Conservation (phyloP, 2,888 invertebrate species). For the Tipula lateralis region DNA sequence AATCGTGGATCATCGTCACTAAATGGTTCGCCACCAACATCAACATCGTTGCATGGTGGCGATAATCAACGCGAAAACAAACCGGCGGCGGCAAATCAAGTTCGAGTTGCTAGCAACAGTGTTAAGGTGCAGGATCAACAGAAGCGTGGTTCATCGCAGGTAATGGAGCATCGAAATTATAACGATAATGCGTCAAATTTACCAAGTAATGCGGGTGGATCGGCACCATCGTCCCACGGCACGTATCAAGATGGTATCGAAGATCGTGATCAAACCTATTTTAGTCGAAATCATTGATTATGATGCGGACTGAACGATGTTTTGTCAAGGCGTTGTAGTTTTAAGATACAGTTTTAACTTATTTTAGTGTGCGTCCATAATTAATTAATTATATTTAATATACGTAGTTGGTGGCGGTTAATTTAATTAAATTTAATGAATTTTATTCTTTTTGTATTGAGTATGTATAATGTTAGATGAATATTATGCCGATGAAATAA, state of each 20-base stretch:
- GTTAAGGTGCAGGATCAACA: conserved; percentile 27
- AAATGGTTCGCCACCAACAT: neutral
- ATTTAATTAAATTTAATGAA: neutral
- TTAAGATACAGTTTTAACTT: neutral
- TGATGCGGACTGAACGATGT: neutral
- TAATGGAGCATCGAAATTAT: neutral
- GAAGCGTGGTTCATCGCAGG: neutral
- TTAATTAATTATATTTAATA: neutral
- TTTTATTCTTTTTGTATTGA: neutral
- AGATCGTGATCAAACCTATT: conserved; percentile 26
- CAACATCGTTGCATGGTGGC: neutral
- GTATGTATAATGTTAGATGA: neutral
- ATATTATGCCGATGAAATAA: neutral
- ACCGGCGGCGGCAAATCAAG: neutral
- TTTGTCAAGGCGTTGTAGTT: neutral
- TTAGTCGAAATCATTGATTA: conserved; percentile 27
- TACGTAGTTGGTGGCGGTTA: neutral
- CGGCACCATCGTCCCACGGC: neutral
- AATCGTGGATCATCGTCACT: neutral
- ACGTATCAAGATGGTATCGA: conserved; percentile 30
- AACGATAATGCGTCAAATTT: neutral
- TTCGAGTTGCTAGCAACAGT: neutral
- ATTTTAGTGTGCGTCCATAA: neutral
- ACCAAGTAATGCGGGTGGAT: neutral
- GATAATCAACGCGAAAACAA: neutral